Conservation (phyloP, 1,140 invertebrate genomes). For the Catajapyx aquilonaris region DNA sequence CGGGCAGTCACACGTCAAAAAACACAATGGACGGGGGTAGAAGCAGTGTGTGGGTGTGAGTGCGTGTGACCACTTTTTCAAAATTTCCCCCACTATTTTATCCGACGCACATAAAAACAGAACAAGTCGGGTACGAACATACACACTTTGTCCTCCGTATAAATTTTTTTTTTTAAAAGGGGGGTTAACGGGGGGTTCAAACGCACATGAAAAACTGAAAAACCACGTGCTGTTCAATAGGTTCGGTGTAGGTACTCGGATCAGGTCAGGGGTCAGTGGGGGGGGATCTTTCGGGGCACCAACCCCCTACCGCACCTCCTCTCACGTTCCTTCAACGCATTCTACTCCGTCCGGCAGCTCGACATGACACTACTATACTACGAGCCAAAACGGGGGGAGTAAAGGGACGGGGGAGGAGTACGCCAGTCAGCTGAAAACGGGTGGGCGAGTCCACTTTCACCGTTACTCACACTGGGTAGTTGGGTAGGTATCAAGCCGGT, state of each 20-base stretch:
- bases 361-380: constrained; percentile 11
- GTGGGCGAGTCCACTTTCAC: constrained; percentile 22
- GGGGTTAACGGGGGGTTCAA: too few species aligned
- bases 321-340: constrained; percentile 20
- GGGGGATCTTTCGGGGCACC: constrained; percentile 17
- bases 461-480: constrained; percentile 9
- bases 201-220: too few species aligned
- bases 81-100: constrained; percentile 1
- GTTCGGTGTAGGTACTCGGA: too few species aligned
- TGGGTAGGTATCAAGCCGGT: background rate
- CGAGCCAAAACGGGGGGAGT: constrained; percentile 4
- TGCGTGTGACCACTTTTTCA: background rate
- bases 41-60: background rate
- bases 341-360: constrained; percentile 28
- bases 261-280: too few species aligned
- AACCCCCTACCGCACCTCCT: constrained; percentile 17
- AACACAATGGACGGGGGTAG: background rate
- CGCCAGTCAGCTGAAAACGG: constrained; percentile 31
- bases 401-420: too few species aligned
- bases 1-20: background rate
- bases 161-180: too few species aligned
- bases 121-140: too few species aligned
- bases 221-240: too few species aligned
- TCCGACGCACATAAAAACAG: constrained; percentile 1
- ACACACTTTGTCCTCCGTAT: too few species aligned